Evolutionary conservation across 2,888 invertebrate genomes (phyloP).

Genomic region (Reticulitermes lucifugus): DNA sequence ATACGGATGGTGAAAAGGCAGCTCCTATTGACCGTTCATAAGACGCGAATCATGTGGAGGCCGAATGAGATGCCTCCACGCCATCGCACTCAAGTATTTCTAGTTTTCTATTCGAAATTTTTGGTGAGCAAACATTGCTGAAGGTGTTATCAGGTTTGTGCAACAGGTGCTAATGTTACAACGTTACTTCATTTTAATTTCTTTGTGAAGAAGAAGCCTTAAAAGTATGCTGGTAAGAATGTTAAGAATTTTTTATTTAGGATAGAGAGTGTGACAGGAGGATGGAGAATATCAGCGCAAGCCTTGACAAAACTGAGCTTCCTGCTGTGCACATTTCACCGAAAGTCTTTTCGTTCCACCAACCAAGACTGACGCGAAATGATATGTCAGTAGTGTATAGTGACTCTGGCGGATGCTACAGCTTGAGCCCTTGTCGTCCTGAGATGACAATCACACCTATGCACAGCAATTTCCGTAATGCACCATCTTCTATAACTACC

Average conservation of each 20-base stretch:
- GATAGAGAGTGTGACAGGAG: too few species aligned
- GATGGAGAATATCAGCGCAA: too few species aligned
- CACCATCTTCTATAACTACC: background rate
- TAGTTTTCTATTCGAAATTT: background rate
- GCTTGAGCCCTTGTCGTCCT: background rate
- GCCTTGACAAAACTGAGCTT: too few species aligned
- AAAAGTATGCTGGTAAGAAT: too few species aligned
- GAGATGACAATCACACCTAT: background rate
- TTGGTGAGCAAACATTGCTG: background rate
- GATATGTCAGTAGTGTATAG: too few species aligned
- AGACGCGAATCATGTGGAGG: background rate
- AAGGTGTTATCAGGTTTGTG: background rate
- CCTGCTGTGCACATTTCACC: too few species aligned
- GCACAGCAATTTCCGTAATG: slow-evolving; percentile 23
- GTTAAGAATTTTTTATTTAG: too few species aligned
- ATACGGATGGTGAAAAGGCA: background rate
- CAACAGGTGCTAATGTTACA: background rate
- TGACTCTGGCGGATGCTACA: background rate
- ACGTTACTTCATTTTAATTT: background rate
- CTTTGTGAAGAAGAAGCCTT: too few species aligned
- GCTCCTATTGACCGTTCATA: background rate
- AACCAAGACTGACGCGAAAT: too few species aligned
- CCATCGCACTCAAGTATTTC: background rate
- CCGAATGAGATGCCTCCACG: background rate
- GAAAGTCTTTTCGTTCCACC: too few species aligned